These are phyloP conservation scores for Idaea aversata DNA, from an alignment of 2,888 invertebrate genomes.

Conservation along the genomic window DNA sequence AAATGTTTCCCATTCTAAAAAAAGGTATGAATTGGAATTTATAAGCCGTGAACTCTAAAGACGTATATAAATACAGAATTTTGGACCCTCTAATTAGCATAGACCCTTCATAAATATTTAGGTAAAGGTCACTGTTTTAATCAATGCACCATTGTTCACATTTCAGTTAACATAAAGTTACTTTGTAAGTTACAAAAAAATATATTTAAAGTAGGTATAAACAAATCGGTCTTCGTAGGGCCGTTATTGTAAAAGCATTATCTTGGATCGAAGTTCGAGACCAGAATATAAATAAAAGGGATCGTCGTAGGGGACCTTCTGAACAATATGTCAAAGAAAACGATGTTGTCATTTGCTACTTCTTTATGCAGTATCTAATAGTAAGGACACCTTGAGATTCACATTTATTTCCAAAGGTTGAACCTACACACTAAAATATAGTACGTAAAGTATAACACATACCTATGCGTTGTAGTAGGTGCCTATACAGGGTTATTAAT, in stretches of 20 bases:
- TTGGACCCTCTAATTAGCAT: constrained; percentile 22
- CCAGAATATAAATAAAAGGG: constrained; percentile 69
- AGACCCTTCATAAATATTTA: constrained; percentile 26
- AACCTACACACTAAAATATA: not conserved
- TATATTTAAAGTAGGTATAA: constrained; percentile 24
- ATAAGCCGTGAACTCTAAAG: not conserved
- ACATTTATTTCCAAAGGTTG: not conserved
- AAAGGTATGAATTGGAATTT: constrained; percentile 1
- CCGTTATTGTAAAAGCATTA: constrained; percentile 76
- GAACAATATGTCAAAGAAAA: constrained; percentile 66
- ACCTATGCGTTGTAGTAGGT: no score
- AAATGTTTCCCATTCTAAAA: not conserved
- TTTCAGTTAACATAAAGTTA: constrained; percentile 10
- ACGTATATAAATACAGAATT: constrained; percentile 6
- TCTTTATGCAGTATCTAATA: constrained; percentile 18
- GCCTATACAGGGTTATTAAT: no score
- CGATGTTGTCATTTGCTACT: constrained; percentile 35
- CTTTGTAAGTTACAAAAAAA: not conserved
- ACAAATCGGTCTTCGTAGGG: constrained; percentile 62
- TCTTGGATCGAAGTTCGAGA: constrained; percentile 61
- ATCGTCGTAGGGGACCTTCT: constrained; percentile 43
- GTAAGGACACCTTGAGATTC: constrained; percentile 18
- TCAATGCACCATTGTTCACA: constrained; percentile 34
- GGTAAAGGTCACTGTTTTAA: constrained; percentile 25
- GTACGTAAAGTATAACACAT: no score